Evolutionary conservation across 2,888 invertebrate genomes (phyloP).

Genomic region (Plemyria rubiginata): DNA sequence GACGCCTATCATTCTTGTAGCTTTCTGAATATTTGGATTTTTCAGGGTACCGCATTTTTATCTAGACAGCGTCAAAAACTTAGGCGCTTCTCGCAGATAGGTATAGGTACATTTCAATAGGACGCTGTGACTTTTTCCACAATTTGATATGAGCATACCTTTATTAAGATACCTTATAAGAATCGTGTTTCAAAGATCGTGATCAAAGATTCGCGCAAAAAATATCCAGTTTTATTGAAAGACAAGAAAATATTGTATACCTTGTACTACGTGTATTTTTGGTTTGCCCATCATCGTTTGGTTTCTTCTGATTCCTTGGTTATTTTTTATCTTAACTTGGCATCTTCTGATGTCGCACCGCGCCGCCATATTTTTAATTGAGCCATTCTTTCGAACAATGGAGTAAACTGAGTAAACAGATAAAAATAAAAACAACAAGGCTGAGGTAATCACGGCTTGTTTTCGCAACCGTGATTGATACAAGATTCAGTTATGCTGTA

Average conservation of each 20-base stretch:
- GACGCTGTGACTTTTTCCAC: slow-evolving; percentile 8
- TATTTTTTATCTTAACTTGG: not conserved
- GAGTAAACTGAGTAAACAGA: slow-evolving; percentile 26
- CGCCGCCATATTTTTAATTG: slow-evolving; percentile 19
- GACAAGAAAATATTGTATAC: not conserved
- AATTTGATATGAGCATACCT: slow-evolving; percentile 2
- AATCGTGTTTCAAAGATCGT: slow-evolving; percentile 10
- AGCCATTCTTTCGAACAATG: slow-evolving; percentile 22
- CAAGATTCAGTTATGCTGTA: slow-evolving; percentile 18
- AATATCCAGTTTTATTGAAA: not conserved
- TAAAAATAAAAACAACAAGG: slow-evolving; percentile 30
- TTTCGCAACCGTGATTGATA: slow-evolving; percentile 22
- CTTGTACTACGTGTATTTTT: not conserved
- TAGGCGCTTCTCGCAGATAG: slow-evolving; percentile 7
- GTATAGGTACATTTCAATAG: slow-evolving; percentile 15
- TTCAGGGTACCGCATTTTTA: slow-evolving; percentile 19
- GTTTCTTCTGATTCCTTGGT: not conserved
- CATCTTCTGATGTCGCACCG: slow-evolving; percentile 2
- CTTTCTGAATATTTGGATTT: slow-evolving; percentile 41
- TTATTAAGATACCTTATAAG: slow-evolving; percentile 9
- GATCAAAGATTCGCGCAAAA: slow-evolving; percentile 1
- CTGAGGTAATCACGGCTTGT: slow-evolving; percentile 24
- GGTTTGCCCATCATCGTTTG: not conserved
- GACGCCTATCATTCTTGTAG: slow-evolving; percentile 63
- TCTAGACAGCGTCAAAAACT: slow-evolving; percentile 15